A percentile compares a stretch with the other conserved stretches of the same genome.
Conservation (phyloP, 1,140 invertebrate genomes). For the Euwallacea fornicatus region DNA sequence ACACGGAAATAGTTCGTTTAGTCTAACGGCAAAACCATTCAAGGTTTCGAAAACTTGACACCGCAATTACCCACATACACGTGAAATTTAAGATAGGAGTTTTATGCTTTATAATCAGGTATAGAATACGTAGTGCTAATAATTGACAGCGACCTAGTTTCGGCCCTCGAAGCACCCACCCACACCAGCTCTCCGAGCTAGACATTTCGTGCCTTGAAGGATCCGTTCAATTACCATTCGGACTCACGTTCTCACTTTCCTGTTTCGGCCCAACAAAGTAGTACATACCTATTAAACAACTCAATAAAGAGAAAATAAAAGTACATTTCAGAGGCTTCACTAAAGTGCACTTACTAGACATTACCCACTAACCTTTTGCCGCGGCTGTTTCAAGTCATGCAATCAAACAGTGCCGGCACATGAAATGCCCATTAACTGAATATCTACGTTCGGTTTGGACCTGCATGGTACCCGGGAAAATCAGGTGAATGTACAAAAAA, state of each 20-base stretch:
- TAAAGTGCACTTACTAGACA: conserved; percentile 28
- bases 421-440: background rate
- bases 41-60: too few relatives aligned
- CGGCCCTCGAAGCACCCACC: conserved; percentile 3
- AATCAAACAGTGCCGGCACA: conserved; percentile 22
- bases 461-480: too few relatives aligned
- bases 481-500: too few relatives aligned
- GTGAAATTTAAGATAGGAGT: too few relatives aligned
- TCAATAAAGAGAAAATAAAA: conserved; percentile 37
- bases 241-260: conserved; percentile 27
- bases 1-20: too few relatives aligned
- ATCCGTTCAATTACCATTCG: conserved; percentile 23
- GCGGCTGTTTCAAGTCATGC: conserved; percentile 20
- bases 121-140: too few relatives aligned
- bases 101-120: too few relatives aligned
- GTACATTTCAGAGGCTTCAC: conserved; percentile 34
- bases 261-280: conserved; percentile 13
- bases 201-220: background rate
- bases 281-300: conserved; percentile 26
- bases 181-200: too few relatives aligned
- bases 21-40: too few relatives aligned
- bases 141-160: background rate
- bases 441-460: too few relatives aligned
- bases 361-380: conserved; percentile 38
- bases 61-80: too few relatives aligned